phyloP scores from a whole-genome alignment of 2,113 vertebrate species.

The Polyodon spathula region DNA sequence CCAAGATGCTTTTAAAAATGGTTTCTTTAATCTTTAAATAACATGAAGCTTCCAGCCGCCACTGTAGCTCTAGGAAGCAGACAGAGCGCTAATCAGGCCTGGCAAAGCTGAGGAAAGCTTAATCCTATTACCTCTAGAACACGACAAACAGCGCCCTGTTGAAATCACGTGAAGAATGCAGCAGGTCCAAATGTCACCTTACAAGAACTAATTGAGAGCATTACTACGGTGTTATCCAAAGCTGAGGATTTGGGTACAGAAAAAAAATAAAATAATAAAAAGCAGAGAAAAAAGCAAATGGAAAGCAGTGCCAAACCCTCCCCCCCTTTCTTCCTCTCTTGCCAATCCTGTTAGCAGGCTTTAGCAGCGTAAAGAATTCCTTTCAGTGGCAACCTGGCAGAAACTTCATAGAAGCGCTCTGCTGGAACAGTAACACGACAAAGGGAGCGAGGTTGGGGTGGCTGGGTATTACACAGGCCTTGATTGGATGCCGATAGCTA shows the following conservation, averaged over 20 bases:
- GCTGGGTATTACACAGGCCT: too few species aligned
- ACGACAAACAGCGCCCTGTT: not conserved
- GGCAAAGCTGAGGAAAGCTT: not conserved
- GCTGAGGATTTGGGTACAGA: not conserved
- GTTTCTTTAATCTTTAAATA: too few species aligned
- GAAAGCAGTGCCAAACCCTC: too few species aligned
- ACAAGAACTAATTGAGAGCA: too few species aligned
- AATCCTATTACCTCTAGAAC: not conserved
- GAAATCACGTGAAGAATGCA: not conserved
- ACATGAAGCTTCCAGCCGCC: not conserved
- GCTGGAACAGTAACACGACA: too few species aligned
- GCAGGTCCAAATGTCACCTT: not conserved
- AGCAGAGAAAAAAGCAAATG: not conserved
- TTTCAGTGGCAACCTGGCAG: not conserved
- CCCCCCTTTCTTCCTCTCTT: too few species aligned
- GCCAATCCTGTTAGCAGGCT: constrained; percentile 9
- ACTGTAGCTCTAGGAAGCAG: not conserved
- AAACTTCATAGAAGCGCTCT: too few species aligned
- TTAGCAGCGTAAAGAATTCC: not conserved
- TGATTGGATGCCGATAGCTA: too few species aligned
- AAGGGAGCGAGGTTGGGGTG: too few species aligned
- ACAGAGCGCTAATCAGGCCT: not conserved
- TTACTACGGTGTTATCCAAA: not conserved
- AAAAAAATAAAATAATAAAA: not conserved
- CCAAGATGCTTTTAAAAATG: too few species aligned